These are phyloP conservation scores for Brotula barbata DNA, from an alignment of 2,797 vertebrate genomes.

Conservation along the genomic window DNA sequence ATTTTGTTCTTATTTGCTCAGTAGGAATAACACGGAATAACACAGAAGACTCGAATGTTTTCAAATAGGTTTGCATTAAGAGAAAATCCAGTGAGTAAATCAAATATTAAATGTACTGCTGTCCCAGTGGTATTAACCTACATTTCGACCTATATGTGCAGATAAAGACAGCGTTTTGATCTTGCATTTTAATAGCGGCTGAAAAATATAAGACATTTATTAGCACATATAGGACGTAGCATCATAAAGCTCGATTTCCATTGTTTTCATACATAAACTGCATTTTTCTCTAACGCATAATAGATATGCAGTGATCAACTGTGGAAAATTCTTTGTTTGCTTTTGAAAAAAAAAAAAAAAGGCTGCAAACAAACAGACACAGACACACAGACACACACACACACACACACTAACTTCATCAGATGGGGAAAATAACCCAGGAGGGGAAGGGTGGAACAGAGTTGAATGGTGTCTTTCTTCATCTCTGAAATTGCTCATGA, in stretches of 20 bases:
- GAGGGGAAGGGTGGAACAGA: slow-evolving; percentile 23
- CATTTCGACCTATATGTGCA: slow-evolving; percentile 38
- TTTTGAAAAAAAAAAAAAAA: slow-evolving; percentile 28
- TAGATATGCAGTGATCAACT: slow-evolving; percentile 47
- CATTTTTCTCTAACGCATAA: slow-evolving; percentile 35
- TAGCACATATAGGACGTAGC: slow-evolving; percentile 10
- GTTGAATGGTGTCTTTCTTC: slow-evolving; percentile 45
- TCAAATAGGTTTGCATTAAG: slow-evolving; percentile 8
- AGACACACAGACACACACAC: slow-evolving; percentile 16
- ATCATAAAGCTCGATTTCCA: slow-evolving; percentile 30
- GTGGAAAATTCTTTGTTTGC: slow-evolving; percentile 30
- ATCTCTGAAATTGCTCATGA: slow-evolving; percentile 60
- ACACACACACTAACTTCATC: slow-evolving; percentile 12
- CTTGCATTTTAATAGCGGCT: slow-evolving; percentile 1
- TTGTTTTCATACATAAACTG: slow-evolving; percentile 45
- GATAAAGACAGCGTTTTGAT: no score
- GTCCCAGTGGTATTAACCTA: slow-evolving; percentile 64
- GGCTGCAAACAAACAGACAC: slow-evolving; percentile 1
- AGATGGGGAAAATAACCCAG: slow-evolving; percentile 17
- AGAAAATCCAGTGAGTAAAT: slow-evolving; percentile 17
- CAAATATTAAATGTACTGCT: slow-evolving; percentile 50
- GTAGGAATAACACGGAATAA: slow-evolving; percentile 51
- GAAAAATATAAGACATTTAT: slow-evolving; percentile 21
- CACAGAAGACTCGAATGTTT: slow-evolving; percentile 32
- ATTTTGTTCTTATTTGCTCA: slow-evolving; percentile 61